Conservation (phyloP, 2,888 invertebrate genomes). For the Papilio gigon region DNA sequence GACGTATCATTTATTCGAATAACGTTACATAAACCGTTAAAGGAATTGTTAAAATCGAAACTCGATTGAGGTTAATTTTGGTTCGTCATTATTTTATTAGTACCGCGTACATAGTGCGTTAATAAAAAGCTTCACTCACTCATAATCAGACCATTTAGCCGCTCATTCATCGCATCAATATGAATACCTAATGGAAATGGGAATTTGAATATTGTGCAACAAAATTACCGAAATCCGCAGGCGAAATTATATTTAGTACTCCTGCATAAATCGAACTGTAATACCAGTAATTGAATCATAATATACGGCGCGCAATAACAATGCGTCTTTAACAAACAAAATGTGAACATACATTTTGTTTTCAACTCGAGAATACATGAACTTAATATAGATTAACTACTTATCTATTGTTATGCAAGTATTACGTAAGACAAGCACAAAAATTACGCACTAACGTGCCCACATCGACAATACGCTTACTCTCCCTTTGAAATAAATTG, state of each 20-base stretch:
- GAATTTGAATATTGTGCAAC: constrained; percentile 71
- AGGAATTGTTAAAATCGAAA: constrained; percentile 41
- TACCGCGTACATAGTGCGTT: constrained; percentile 46
- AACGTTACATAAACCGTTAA: constrained; percentile 37
- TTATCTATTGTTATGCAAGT: neutral
- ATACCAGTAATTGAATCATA: constrained; percentile 47
- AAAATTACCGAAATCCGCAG: constrained; percentile 63
- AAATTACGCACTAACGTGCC: no score
- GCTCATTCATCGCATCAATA: constrained; percentile 66
- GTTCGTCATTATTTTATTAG: constrained; percentile 39
- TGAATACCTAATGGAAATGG: constrained; percentile 70
- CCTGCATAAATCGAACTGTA: constrained; percentile 50
- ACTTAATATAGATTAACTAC: neutral
- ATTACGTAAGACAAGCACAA: neutral
- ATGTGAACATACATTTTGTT: constrained; percentile 63
- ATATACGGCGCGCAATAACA: constrained; percentile 44
- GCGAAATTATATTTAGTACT: constrained; percentile 50
- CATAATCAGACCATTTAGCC: constrained; percentile 63
- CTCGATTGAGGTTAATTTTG: constrained; percentile 41
- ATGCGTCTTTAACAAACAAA: constrained; percentile 53
- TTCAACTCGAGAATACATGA: neutral
- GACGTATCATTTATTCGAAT: constrained; percentile 2
- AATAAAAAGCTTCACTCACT: constrained; percentile 50
- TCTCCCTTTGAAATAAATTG: no score
- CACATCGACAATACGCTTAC: no score